These are phyloP conservation scores for Simalia tracyae DNA, from an alignment of 2,797 vertebrate genomes.

Conservation along the genomic window DNA sequence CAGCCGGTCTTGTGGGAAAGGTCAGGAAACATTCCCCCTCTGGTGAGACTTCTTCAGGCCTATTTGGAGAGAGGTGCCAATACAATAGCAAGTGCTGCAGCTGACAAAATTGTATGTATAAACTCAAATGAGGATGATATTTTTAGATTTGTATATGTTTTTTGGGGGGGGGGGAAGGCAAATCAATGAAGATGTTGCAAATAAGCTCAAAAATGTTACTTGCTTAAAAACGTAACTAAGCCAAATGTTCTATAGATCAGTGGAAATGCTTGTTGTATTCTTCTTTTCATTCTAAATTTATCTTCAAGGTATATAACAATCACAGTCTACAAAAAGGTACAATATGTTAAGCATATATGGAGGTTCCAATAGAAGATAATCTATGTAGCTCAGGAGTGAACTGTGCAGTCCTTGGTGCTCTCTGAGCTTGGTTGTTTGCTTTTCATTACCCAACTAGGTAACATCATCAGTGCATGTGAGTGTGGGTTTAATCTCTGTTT, in stretches of 20 bases:
- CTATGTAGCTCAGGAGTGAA: too few relatives aligned
- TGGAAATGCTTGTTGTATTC: background rate
- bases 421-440: too few relatives aligned
- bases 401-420: too few relatives aligned
- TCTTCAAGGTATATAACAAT: background rate
- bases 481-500: too few relatives aligned
- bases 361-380: background rate
- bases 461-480: too few relatives aligned
- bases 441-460: too few relatives aligned
- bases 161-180: background rate
- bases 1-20: slow-evolving; percentile 96
- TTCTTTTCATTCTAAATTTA: background rate
- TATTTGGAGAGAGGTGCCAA: slow-evolving; percentile 89
- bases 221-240: background rate
- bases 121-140: background rate
- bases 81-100: slow-evolving; percentile 84
- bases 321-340: background rate
- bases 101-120: slow-evolving; percentile 93
- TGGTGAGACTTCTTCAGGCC: slow-evolving; percentile 95
- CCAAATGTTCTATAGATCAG: background rate
- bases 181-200: background rate
- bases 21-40: slow-evolving; percentile 94
- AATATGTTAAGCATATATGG: background rate
- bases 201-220: background rate
- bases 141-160: background rate